Evolutionary conservation across 2,797 vertebrate genomes (phyloP).

Genomic region (Urosaurus nigricauda): DNA sequence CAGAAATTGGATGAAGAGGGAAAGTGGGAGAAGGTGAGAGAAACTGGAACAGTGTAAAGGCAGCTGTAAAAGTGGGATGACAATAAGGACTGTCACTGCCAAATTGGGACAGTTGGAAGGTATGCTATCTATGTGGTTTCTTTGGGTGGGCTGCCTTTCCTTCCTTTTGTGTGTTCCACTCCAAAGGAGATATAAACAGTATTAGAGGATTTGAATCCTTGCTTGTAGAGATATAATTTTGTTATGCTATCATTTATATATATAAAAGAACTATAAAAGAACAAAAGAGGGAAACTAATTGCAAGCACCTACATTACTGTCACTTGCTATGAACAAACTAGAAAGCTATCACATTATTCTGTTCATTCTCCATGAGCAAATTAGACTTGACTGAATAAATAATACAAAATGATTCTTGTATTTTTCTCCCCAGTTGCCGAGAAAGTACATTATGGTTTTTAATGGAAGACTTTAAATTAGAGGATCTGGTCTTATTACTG

Average conservation of each 20-base stretch:
- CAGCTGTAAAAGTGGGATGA: no score
- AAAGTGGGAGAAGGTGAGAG: no score
- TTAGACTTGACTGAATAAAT: neutral
- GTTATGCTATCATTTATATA: neutral
- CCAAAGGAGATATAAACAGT: neutral
- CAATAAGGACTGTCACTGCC: no score
- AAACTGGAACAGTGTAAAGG: no score
- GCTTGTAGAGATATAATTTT: neutral
- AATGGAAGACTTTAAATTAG: conserved; percentile 21
- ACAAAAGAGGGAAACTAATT: neutral
- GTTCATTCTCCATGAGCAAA: conserved; percentile 4
- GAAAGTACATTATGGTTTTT: conserved; percentile 17
- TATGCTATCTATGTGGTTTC: no score
- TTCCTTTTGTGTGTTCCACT: neutral
- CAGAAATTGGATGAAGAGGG: no score
- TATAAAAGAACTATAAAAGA: neutral
- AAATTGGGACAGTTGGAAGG: no score
- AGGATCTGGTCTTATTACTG: conserved; percentile 26
- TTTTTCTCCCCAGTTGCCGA: conserved; percentile 3
- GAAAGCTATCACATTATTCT: neutral
- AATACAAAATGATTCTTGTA: neutral
- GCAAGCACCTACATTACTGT: neutral
- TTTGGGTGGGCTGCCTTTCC: no score
- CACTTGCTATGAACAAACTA: neutral
- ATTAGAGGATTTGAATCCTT: neutral